Evolutionary conservation across 2,113 vertebrate genomes (phyloP).

Genomic region (Pelecanoides urinatrix): DNA sequence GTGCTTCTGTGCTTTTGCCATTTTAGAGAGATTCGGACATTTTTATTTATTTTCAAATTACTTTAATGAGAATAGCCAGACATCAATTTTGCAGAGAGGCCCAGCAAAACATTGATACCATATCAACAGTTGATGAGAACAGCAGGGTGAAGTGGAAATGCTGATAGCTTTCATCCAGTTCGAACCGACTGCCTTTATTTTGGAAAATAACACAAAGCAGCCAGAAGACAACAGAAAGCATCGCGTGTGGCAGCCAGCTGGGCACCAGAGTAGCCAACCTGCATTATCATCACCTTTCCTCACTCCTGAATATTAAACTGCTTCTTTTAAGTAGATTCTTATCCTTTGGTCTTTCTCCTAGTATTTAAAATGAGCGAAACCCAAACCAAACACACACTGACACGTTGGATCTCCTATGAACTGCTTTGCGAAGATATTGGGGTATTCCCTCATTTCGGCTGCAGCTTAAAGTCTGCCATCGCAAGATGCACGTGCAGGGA

Average conservation of each 20-base stretch:
- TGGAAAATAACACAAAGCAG: background rate
- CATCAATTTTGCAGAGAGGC: background rate
- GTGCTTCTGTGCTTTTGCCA: background rate
- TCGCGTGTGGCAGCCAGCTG: accelerated
- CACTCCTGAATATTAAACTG: background rate
- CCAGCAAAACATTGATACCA: background rate
- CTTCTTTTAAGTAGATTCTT: background rate
- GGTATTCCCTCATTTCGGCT: background rate
- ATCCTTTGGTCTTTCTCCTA: background rate
- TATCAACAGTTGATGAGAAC: background rate
- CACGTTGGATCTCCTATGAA: background rate
- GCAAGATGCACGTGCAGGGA: background rate
- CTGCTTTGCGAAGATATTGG: background rate
- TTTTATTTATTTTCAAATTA: background rate
- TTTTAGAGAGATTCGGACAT: background rate
- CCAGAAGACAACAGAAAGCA: background rate
- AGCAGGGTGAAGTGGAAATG: background rate
- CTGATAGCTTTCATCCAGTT: background rate
- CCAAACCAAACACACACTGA: background rate
- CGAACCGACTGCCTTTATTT: background rate
- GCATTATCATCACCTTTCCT: background rate
- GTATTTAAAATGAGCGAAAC: background rate
- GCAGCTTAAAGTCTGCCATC: background rate
- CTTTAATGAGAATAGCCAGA: background rate
- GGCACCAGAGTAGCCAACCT: background rate